Evolutionary conservation across 2,888 invertebrate species (phyloP).

Genomic region (Ophioninae sp.): DNA sequence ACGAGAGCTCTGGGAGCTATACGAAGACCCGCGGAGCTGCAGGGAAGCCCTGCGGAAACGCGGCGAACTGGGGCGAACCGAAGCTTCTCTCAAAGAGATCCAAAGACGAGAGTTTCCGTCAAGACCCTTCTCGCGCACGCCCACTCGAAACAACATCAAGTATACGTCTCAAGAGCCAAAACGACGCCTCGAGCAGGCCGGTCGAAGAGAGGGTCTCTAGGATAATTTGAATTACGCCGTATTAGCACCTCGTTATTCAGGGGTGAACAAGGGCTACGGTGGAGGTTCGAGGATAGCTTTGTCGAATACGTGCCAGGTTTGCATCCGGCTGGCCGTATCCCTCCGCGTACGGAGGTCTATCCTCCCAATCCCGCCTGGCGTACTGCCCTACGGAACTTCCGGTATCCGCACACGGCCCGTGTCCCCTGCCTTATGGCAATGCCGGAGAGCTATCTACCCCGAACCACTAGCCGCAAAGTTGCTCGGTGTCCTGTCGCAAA

Average conservation of each 20-base stretch:
- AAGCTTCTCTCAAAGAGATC: constrained; percentile 16
- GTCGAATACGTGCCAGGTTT: constrained; percentile 53
- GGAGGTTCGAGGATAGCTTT: constrained; percentile 23
- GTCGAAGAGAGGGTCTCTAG: constrained; percentile 11
- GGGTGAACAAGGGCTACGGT: constrained; percentile 16
- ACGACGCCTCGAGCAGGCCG: constrained; percentile 6
- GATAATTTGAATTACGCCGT: constrained; percentile 59
- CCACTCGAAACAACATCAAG: constrained; percentile 47
- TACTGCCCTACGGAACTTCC: constrained; percentile 13
- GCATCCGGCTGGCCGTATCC: constrained; percentile 12
- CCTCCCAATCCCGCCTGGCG: constrained; percentile 22
- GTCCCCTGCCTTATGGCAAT: constrained; percentile 26
- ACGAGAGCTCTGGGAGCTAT: not conserved
- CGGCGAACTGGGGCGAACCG: constrained; percentile 19
- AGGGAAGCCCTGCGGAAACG: not conserved
- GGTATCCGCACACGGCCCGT: constrained; percentile 7
- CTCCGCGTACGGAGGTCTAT: constrained; percentile 13
- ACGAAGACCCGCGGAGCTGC: not conserved
- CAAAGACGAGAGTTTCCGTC: not conserved
- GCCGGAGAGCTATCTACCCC: constrained; percentile 9
- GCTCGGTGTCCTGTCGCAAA: not conserved
- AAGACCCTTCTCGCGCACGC: not conserved
- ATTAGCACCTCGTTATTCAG: constrained; percentile 62
- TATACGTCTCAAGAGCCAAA: constrained; percentile 54
- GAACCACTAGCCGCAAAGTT: constrained; percentile 25